Evolutionary conservation across 2,113 vertebrate genomes (phyloP), one percentile per base, ranked within the genome.

Genomic region (Hiodon alosoides): DNA sequence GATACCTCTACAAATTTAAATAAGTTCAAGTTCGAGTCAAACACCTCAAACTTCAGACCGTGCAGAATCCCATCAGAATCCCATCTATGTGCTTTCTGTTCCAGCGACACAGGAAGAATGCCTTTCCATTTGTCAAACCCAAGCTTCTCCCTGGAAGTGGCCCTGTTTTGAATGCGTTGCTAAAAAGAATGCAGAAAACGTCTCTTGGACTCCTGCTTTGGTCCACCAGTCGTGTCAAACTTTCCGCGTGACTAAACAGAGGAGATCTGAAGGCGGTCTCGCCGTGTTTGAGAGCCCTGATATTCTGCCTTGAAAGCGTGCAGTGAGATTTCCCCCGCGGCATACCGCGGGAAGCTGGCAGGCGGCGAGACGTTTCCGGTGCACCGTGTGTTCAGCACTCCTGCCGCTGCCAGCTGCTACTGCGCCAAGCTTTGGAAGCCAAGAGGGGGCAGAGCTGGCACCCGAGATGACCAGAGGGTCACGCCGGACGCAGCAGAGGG

Each of bases 361-460:
- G 68, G 71, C 4, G 77, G 74, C 17, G 78, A 79, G 69, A 72
- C 66, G 59, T 74, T 74, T 75, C 72, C 77, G 60, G 74, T 51
- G 74, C 62, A 7, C 74, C 31, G 64, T 72, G 81, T 80, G 78
- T 82, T 79, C 62, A 71, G 64, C 70, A 60, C 70, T 75, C 79
- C 83, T 81, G 68, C 80, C 72, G 31, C 78, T 79, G 83, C 77
- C 78, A 80, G 85, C 84, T 81, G 79, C 80, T 72, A 80, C 53
- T 61, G 67, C 69, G 83, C 82, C 80, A 81, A 79, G 71, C 67
- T 59, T 71, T 77, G 59, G 82, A 81, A 78, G 76, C 73, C 67
- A 78, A n/a, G n/a, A 78, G 83, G 79, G 83, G 83, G 78, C 76
- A 81, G 17, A 80, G 79, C 77, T 85, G 83, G 85, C 82, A 79